Evolutionary conservation across 1,140 invertebrate genomes (phyloP).

Genomic region (Polypedilum vanderplanki): DNA sequence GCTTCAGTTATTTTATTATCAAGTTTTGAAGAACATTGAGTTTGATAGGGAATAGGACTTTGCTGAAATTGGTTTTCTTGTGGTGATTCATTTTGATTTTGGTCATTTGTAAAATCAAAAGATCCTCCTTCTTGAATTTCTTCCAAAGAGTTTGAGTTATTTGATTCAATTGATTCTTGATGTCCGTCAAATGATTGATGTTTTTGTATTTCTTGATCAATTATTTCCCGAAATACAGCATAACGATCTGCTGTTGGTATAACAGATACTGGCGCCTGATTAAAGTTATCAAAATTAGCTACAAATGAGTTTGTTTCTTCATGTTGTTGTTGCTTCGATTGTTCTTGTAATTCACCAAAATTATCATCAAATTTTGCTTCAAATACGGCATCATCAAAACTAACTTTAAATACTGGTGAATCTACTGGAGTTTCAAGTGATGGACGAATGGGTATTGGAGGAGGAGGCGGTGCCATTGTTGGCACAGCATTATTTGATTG

Average conservation of each 20-base stretch:
- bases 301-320: conserved; percentile 45
- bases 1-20: conserved; percentile 45
- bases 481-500: conserved; percentile 31
- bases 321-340: background rate
- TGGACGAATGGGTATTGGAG: background rate
- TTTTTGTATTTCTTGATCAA: conserved; percentile 59
- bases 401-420: conserved; percentile 48
- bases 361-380: conserved; percentile 53
- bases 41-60: conserved; percentile 33
- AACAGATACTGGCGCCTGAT: conserved; percentile 42
- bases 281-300: conserved; percentile 56
- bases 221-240: conserved; percentile 75
- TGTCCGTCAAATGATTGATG: conserved; percentile 38
- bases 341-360: conserved; percentile 40
- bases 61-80: conserved; percentile 34
- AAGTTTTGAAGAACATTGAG: conserved; percentile 37
- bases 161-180: conserved; percentile 24
- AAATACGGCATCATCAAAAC: conserved; percentile 48
- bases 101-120: background rate
- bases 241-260: conserved; percentile 62
- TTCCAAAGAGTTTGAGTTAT: conserved; percentile 31
- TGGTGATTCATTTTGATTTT: conserved; percentile 30
- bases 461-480: conserved; percentile 36
- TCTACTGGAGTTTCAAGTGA: background rate
- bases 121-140: background rate